These are phyloP conservation scores for Chascanopsetta lugubris DNA, from an alignment of 2,113 vertebrate species.

Conservation along the genomic window DNA sequence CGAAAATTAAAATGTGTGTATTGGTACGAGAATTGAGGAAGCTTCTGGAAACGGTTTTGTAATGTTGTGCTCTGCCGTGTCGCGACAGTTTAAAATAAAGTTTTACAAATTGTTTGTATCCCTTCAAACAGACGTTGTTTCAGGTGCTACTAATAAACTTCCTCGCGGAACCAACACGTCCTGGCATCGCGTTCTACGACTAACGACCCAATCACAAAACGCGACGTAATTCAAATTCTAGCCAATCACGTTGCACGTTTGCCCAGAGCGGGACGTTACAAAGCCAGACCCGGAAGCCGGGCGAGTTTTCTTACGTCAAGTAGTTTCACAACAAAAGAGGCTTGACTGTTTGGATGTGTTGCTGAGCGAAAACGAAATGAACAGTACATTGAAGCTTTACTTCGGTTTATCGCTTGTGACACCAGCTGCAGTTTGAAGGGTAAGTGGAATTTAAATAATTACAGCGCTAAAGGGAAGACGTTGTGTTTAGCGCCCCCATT, in stretches of 20 bases:
- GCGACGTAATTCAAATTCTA: not conserved
- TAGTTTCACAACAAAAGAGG: not conserved
- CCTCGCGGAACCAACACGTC: not conserved
- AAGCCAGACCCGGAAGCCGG: slow-evolving; percentile 63
- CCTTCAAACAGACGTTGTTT: too few species aligned
- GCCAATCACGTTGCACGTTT: slow-evolving; percentile 66
- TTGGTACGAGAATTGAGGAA: too few species aligned
- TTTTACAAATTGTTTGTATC: not conserved
- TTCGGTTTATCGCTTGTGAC: not conserved
- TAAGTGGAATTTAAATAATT: slow-evolving; percentile 19
- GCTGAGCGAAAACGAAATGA: not conserved
- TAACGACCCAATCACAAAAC: slow-evolving; percentile 53
- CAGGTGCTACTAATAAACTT: too few species aligned
- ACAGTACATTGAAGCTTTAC: not conserved
- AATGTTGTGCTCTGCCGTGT: too few species aligned
- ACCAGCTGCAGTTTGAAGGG: slow-evolving; percentile 2
- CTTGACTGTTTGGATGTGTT: not conserved
- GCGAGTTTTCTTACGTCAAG: not conserved
- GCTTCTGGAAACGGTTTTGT: too few species aligned
- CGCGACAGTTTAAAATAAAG: not conserved
- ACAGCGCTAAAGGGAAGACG: not conserved
- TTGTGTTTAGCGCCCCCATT: slow-evolving; percentile 2
- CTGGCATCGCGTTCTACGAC: not conserved
- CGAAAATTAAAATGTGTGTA: too few species aligned
- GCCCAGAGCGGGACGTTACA: slow-evolving; percentile 64